Base-by-base conservation (phyloP, 2,888 invertebrate species). In the Epinotia ramella region DNA sequence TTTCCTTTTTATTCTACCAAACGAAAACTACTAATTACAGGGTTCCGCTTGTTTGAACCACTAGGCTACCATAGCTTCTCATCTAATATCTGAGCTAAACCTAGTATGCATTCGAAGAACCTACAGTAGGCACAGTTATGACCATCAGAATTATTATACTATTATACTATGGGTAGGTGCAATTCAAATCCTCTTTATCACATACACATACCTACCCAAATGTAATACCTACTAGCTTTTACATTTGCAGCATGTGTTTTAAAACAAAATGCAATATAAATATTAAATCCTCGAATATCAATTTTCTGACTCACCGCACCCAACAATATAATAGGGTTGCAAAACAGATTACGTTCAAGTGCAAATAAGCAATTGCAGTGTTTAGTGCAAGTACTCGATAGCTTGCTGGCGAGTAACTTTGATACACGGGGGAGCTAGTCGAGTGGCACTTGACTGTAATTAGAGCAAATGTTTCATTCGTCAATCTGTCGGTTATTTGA, bases 281-380 rank as follows among this genome's bases (percentile, higher is more conserved):
- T 62, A 75, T 75, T 74, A 69, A 70, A 73, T 77, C 68, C 64
- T 63, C 65, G 62, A 71, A 73, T 76, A 79, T 75, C 65, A 44
- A 62, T 71, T 66, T 75, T 71, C 70, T 56, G 49, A 66, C 70
- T 65, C 70, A 53, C 60, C 60, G 66, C 66, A 73, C 60, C 24
- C 60, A 18, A 62, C 70, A 69, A 57, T n/a, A n/a, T n/a, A n/a
- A n/a, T 46, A 73, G 64, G 72, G 69, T 69, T 70, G 57, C 46
- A 57, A 78, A 77, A 68, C 75, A 73, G 75, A 77, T 65, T 79
- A 75, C 63, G 62, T 60, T 79, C 71, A 69, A 82, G 79, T 81
- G 80, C 78, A 80, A 81, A 81, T 81, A 81, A 77, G 79, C 80
- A 79, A 82, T 82, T 79, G 80, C 78, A 78, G 79, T 76, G 78